phyloP scores from a whole-genome alignment of 1,140 invertebrate species.

The Papilio polytes region DNA sequence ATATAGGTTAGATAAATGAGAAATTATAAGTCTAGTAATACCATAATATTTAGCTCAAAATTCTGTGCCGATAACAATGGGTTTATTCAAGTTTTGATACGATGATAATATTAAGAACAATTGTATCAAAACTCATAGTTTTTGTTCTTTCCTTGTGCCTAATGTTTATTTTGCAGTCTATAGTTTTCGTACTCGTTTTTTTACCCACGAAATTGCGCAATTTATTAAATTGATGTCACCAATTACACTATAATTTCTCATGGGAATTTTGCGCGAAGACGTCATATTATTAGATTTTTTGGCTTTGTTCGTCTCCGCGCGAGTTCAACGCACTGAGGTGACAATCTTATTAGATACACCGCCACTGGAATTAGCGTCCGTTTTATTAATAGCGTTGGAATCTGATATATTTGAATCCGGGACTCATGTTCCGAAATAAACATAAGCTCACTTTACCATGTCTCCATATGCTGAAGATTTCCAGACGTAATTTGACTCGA shows the following conservation, averaged over 20 bases:
- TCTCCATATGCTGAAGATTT: constrained; percentile 11
- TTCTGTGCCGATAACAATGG: too few species aligned
- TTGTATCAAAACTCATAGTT: too few species aligned
- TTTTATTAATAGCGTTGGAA: constrained; percentile 21
- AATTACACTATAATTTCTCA: constrained; percentile 25
- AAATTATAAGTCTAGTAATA: neutral
- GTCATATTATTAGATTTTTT: neutral
- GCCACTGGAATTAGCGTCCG: constrained; percentile 16
- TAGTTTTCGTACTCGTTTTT: constrained; percentile 19
- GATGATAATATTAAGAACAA: too few species aligned
- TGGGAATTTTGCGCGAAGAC: constrained; percentile 10
- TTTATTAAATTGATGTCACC: constrained; percentile 27
- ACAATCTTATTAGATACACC: constrained; percentile 31
- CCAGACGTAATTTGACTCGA: constrained; percentile 21
- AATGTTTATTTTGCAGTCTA: neutral
- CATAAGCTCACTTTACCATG: constrained; percentile 24
- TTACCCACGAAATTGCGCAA: constrained; percentile 13
- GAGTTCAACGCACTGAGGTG: constrained; percentile 17
- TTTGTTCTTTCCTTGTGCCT: too few species aligned
- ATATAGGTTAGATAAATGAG: neutral
- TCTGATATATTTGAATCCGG: constrained; percentile 7
- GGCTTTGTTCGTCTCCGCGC: constrained; percentile 5
- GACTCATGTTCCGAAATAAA: constrained; percentile 17
- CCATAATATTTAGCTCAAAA: too few species aligned
- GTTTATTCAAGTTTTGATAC: too few species aligned